Evolutionary conservation across 2,888 invertebrate species (phyloP).

Genomic region (Eristalis intricaria): DNA sequence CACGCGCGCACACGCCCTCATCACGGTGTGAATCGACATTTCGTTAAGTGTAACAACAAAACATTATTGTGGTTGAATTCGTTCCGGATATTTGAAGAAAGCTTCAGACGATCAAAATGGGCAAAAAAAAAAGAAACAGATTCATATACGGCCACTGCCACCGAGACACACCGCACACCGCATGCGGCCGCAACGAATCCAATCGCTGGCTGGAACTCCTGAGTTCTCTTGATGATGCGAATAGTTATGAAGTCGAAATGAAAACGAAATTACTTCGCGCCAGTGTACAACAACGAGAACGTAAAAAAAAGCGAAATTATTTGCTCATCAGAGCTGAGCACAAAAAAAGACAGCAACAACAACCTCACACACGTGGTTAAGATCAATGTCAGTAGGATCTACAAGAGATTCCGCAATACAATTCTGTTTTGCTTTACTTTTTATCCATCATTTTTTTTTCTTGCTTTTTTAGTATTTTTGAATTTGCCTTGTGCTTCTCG

Average conservation of each 20-base stretch:
- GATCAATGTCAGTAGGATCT: slow-evolving; percentile 68
- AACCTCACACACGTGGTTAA: slow-evolving; percentile 32
- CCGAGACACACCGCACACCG: slow-evolving; percentile 17
- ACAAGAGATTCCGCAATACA: slow-evolving; percentile 51
- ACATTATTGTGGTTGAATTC: slow-evolving; percentile 33
- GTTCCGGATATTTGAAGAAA: slow-evolving; percentile 68
- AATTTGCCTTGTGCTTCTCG: slow-evolving; percentile 13
- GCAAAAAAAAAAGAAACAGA: too few relatives aligned
- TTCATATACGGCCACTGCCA: background rate
- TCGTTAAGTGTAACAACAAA: slow-evolving; percentile 48
- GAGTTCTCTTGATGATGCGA: slow-evolving; percentile 16
- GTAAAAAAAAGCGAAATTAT: slow-evolving; percentile 64
- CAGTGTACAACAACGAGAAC: background rate
- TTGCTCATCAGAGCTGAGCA: slow-evolving; percentile 63
- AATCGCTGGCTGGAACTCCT: slow-evolving; percentile 63
- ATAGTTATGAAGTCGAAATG: slow-evolving; percentile 46
- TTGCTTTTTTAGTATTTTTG: background rate
- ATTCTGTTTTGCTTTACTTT: slow-evolving; percentile 12
- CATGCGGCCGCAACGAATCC: slow-evolving; percentile 50
- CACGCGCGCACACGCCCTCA: background rate
- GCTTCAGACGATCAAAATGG: slow-evolving; percentile 53
- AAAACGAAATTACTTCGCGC: slow-evolving; percentile 57
- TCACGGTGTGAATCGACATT: slow-evolving; percentile 10
- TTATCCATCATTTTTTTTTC: slow-evolving; percentile 8
- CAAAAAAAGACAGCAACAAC: background rate